These are phyloP conservation scores for Sacculina carcini DNA, from an alignment of 2,888 invertebrate genomes.

Conservation along the genomic window DNA sequence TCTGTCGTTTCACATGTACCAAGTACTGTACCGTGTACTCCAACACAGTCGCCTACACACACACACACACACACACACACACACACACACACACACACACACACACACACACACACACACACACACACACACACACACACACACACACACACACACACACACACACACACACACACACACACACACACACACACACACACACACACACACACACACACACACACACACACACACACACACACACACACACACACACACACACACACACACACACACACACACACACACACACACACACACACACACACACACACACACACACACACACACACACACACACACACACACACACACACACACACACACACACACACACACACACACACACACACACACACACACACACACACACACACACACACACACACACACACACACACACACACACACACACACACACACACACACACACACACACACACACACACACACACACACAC, in stretches of 20 bases:
- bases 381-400: neutral
- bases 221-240: neutral
- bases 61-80: no score
- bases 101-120: no score
- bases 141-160: no score
- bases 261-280: neutral
- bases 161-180: no score
- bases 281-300: neutral
- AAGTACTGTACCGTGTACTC: slow-evolving; percentile 1
- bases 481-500: neutral
- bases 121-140: no score
- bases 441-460: neutral
- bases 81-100: no score
- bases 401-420: neutral
- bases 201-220: neutral
- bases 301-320: neutral
- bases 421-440: neutral
- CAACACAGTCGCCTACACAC: neutral
- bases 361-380: neutral
- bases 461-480: neutral
- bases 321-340: neutral
- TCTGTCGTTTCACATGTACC: neutral
- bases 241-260: neutral
- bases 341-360: neutral
- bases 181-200: no score